These are phyloP conservation scores for Pachypeltis micranthus DNA, from an alignment of 1,140 invertebrate genomes.

Conservation along the genomic window DNA sequence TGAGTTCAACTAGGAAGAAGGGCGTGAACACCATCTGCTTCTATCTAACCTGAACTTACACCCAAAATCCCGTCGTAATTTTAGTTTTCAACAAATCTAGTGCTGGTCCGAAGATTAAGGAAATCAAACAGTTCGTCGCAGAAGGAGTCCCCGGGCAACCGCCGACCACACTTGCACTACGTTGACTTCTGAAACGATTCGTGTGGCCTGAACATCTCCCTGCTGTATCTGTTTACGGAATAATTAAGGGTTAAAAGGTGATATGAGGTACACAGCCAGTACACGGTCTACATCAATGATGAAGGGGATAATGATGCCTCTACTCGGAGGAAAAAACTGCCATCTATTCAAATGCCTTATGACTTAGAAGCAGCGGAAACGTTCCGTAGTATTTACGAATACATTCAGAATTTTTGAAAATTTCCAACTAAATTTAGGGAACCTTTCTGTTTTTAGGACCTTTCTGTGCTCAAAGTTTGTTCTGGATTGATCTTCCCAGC, in stretches of 20 bases:
- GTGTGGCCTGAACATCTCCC: slow-evolving; percentile 89
- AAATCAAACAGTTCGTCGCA: slow-evolving; percentile 79
- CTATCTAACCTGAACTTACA: too few relatives aligned
- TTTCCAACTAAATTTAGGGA: too few relatives aligned
- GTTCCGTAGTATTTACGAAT: too few relatives aligned
- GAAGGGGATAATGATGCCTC: slow-evolving; percentile 49
- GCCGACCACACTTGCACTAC: slow-evolving; percentile 85
- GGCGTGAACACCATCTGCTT: too few relatives aligned
- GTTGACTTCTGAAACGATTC: slow-evolving; percentile 82
- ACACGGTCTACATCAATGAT: slow-evolving; percentile 81
- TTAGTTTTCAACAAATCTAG: slow-evolving; percentile 93
- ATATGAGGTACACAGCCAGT: slow-evolving; percentile 89
- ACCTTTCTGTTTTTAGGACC: too few relatives aligned
- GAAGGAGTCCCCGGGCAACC: slow-evolving; percentile 88
- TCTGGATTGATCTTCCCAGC: too few relatives aligned
- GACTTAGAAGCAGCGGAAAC: slow-evolving; percentile 64
- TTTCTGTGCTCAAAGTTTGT: too few relatives aligned
- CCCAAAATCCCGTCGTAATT: slow-evolving; percentile 86
- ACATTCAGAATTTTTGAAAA: too few relatives aligned
- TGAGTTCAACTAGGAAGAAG: slow-evolving; percentile 43
- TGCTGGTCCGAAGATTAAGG: slow-evolving; percentile 76
- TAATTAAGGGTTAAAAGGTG: slow-evolving; percentile 93
- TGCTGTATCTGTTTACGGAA: slow-evolving; percentile 77
- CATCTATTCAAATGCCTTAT: slow-evolving; percentile 51
- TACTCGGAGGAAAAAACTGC: slow-evolving; percentile 55